Percentiles rank a stretch among this genome's conserved stretches.
These are phyloP conservation scores for Leuctra nigra DNA, from an alignment of 2,888 invertebrate genomes.

Conservation along the genomic window DNA sequence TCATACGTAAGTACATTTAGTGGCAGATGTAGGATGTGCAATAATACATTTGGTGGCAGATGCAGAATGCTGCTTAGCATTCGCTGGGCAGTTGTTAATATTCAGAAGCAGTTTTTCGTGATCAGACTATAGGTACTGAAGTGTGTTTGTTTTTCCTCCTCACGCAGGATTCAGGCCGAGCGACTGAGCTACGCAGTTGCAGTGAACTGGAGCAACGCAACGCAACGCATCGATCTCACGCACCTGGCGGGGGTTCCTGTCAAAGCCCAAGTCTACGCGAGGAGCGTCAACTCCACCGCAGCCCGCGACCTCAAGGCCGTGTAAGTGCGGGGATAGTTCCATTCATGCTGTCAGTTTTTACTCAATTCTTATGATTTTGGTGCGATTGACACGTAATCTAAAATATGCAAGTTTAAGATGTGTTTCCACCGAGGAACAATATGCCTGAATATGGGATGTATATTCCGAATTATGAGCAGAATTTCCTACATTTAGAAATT, in stretches of 20 bases:
- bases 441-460: background rate
- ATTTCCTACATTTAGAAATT: background rate
- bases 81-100: too few species aligned
- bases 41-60: too few species aligned
- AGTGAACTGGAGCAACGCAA: conserved; percentile 49
- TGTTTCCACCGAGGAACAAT: too few species aligned
- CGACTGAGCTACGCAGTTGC: conserved; percentile 37
- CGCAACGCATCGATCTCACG: conserved; percentile 48
- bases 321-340: too few species aligned
- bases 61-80: too few species aligned
- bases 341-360: too few species aligned
- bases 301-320: conserved; percentile 3
- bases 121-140: too few species aligned
- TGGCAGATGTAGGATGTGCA: too few species aligned
- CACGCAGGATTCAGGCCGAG: background rate
- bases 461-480: background rate
- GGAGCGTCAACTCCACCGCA: conserved; percentile 35
- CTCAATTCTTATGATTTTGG: too few species aligned
- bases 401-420: too few species aligned
- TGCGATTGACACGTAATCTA: too few species aligned
- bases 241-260: conserved; percentile 45
- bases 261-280: conserved; percentile 44
- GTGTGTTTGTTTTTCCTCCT: background rate
- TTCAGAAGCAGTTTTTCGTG: background rate
- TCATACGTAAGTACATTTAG: too few species aligned